Evolutionary conservation across 2,113 vertebrate genomes (phyloP).

Genomic region (cat (Felis catus)): DNA sequence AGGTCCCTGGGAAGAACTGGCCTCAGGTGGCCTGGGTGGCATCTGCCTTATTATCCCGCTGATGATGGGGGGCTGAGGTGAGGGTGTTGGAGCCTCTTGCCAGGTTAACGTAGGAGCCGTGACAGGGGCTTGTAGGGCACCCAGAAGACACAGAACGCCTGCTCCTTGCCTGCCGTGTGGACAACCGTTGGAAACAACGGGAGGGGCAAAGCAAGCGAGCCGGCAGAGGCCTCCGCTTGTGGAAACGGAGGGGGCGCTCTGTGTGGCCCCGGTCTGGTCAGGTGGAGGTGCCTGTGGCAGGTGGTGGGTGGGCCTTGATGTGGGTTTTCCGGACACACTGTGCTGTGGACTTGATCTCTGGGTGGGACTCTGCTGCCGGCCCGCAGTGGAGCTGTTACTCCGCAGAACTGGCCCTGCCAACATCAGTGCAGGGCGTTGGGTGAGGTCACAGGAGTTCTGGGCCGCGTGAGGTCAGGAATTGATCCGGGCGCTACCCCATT

Average conservation of each 20-base stretch:
- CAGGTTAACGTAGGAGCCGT: accelerated
- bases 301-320: background rate
- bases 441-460: background rate
- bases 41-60: background rate
- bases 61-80: accelerated
- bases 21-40: background rate
- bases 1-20: background rate
- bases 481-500: accelerated
- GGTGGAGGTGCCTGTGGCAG: background rate
- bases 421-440: background rate
- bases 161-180: too few species aligned
- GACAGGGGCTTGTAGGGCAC: background rate
- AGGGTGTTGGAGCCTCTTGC: background rate
- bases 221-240: background rate
- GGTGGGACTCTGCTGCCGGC: too few species aligned
- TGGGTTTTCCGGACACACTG: background rate
- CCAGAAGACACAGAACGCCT: background rate
- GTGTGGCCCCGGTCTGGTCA: background rate
- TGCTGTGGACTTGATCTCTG: background rate
- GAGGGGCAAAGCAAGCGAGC: background rate
- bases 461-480: background rate
- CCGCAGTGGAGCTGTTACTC: accelerated
- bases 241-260: too few species aligned
- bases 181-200: accelerated
- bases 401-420: background rate